These are phyloP conservation scores for Lucinisca nassula DNA, from an alignment of 2,888 invertebrate species.

Conservation along the genomic window DNA sequence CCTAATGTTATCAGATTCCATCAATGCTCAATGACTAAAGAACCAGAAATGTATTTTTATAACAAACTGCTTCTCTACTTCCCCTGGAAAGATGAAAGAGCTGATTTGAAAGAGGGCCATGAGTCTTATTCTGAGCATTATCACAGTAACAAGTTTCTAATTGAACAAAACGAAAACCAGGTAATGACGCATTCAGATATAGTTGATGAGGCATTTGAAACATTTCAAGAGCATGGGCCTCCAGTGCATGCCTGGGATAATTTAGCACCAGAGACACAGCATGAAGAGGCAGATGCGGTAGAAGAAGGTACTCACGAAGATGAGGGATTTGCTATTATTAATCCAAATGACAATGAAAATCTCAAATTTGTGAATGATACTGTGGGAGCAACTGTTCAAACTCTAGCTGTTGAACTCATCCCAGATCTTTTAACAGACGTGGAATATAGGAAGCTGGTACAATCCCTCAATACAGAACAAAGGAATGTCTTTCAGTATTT, in stretches of 20 bases:
- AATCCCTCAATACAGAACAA: conserved; percentile 29
- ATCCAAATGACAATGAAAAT: conserved; percentile 30
- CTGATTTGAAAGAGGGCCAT: conserved; percentile 31
- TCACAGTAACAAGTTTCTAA: conserved; percentile 32
- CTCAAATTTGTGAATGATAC: conserved; percentile 16
- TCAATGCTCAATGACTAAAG: conserved; percentile 44
- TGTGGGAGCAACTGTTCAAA: neutral
- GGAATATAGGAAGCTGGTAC: conserved; percentile 24
- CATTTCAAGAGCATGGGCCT: conserved; percentile 40
- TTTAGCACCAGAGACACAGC: conserved; percentile 40
- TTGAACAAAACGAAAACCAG: conserved; percentile 16
- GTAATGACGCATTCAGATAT: conserved; percentile 41
- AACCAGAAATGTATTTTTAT: conserved; percentile 53
- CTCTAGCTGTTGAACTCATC: neutral
- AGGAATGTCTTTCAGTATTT: conserved; percentile 26
- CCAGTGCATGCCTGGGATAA: conserved; percentile 49
- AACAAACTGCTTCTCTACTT: conserved; percentile 44
- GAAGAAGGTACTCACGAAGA: conserved; percentile 44
- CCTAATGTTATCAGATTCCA: conserved; percentile 48
- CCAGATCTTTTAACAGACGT: neutral
- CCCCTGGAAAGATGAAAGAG: conserved; percentile 49
- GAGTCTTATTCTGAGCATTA: conserved; percentile 40
- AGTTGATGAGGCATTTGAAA: conserved; percentile 33
- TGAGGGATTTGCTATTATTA: conserved; percentile 28
- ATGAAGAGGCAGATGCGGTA: conserved; percentile 22